Conservation (phyloP, 2,797 vertebrate genomes). For the Coccyzus lansbergi region DNA sequence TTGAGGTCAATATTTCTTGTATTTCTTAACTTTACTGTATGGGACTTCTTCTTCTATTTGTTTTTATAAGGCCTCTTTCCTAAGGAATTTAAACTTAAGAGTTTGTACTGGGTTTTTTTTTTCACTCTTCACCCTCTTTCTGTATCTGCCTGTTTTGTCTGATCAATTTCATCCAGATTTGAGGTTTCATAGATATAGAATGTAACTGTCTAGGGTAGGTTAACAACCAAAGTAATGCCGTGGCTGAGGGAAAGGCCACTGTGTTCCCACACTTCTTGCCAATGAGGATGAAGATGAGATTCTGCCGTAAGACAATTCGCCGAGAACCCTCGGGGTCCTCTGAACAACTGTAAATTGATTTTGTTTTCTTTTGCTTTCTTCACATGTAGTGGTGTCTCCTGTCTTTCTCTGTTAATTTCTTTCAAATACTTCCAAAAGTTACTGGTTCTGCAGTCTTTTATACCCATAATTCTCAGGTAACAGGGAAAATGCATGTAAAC, state of each 20-base stretch:
- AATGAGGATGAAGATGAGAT: not conserved
- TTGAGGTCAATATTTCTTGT: not conserved
- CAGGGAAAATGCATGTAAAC: not conserved
- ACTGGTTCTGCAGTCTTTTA: not conserved
- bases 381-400: not conserved
- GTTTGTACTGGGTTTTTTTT: not conserved
- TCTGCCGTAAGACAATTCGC: not conserved
- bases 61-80: not conserved
- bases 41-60: not conserved
- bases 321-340: not conserved
- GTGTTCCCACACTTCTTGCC: not conserved
- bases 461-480: not conserved
- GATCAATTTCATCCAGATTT: not conserved
- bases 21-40: not conserved
- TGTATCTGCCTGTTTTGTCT: not conserved
- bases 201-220: not conserved
- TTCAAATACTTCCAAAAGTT: not conserved
- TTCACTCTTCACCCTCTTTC: not conserved
- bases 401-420: not conserved
- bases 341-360: not conserved
- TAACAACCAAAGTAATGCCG: not conserved
- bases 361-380: not conserved
- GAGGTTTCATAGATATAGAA: not conserved
- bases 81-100: constrained; percentile 8
- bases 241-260: not conserved